phyloP scores from a whole-genome alignment of 2,888 invertebrate genomes.

The Drosophila diplacantha region DNA sequence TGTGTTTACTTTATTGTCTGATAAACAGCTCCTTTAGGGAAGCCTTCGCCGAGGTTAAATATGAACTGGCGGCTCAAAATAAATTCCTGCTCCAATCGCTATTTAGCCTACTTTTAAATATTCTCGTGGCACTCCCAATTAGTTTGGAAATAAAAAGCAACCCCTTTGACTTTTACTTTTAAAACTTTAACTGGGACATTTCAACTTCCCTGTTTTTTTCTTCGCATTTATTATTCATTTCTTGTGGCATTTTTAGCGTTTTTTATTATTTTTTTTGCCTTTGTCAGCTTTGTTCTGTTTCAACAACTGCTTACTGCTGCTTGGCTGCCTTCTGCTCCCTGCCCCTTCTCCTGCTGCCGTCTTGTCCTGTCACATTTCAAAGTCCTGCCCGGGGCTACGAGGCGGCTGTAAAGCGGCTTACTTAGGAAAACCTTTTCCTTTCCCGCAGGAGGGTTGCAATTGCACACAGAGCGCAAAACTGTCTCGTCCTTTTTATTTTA shows the following conservation, averaged over 20 bases:
- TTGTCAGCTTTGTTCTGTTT: slow-evolving; percentile 42
- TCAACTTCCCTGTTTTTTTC: slow-evolving; percentile 12
- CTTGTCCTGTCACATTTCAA: slow-evolving; percentile 36
- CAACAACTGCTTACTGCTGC: slow-evolving; percentile 43
- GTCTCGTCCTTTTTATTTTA: not conserved
- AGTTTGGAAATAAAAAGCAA: not conserved
- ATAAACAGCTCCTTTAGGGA: slow-evolving; percentile 62
- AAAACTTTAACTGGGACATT: slow-evolving; percentile 21
- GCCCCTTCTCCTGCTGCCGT: slow-evolving; percentile 5
- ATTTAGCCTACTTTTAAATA: not conserved
- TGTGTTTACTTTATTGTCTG: slow-evolving; percentile 73
- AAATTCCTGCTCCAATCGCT: not conserved
- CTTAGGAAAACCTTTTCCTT: slow-evolving; percentile 18
- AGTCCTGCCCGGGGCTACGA: slow-evolving; percentile 30
- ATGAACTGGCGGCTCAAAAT: slow-evolving; percentile 22
- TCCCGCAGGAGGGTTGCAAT: slow-evolving; percentile 18
- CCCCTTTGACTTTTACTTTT: slow-evolving; percentile 28
- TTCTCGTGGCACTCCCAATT: not conserved
- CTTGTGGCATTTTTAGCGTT: slow-evolving; percentile 43
- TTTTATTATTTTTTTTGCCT: slow-evolving; percentile 16
- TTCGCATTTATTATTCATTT: slow-evolving; percentile 60
- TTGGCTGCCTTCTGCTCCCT: slow-evolving; percentile 8
- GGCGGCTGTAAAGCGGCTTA: slow-evolving; percentile 34
- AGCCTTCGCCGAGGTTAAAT: slow-evolving; percentile 22
- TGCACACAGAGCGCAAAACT: slow-evolving; percentile 10